These are phyloP conservation scores for Eulemur albifrons DNA, from an alignment of 2,797 vertebrate genomes.

Conservation along the genomic window DNA sequence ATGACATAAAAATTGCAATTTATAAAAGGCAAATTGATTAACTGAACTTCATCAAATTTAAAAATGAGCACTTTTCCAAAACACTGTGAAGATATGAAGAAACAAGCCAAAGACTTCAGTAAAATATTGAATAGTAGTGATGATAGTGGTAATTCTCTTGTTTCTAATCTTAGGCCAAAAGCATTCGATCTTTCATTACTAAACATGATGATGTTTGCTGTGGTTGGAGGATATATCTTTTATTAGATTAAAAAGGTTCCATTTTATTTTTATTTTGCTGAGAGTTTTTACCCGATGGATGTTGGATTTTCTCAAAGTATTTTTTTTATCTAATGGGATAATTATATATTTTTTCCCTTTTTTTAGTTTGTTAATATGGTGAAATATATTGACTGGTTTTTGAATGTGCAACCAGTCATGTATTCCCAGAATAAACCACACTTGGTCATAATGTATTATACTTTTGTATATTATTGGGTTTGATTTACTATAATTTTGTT, in stretches of 20 bases:
- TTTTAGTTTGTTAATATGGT: not conserved
- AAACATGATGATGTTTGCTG: not conserved
- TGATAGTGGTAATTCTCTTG: not conserved
- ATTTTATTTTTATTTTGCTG: not conserved
- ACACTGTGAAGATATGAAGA: not conserved
- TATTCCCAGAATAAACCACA: not conserved
- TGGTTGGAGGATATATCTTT: not conserved
- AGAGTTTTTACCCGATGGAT: not conserved
- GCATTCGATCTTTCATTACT: not conserved
- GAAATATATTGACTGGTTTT: not conserved
- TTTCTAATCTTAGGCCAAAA: not conserved
- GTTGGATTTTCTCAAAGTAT: not conserved
- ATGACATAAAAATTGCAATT: not conserved
- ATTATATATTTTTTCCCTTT: not conserved
- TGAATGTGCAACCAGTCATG: not conserved
- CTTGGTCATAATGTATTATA: not conserved
- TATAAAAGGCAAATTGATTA: not conserved
- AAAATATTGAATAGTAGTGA: not conserved
- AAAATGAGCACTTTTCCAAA: not conserved
- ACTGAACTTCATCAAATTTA: not conserved
- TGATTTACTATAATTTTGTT: not conserved
- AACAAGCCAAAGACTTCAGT: not conserved
- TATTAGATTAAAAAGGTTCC: not conserved
- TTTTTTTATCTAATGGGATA: not conserved
- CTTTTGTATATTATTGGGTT: not conserved